phyloP scores from a whole-genome alignment of 2,113 vertebrate species.

The Nyctereutes procyonoides region DNA sequence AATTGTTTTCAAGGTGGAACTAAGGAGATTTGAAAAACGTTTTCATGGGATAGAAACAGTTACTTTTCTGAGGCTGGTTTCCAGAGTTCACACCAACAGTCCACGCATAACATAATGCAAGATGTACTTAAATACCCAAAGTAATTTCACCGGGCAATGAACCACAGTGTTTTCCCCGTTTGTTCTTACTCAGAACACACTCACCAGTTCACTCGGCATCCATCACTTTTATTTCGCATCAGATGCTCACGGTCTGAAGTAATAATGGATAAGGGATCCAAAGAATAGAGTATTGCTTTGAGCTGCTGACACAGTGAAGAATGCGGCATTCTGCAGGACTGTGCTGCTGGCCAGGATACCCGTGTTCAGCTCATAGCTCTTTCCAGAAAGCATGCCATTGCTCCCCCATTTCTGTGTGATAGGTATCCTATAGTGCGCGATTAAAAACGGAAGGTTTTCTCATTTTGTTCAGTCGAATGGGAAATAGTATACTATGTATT shows the following conservation, averaged over 20 bases:
- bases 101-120: conserved; percentile 81
- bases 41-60: conserved; percentile 66
- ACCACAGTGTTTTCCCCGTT: conserved; percentile 80
- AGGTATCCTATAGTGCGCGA: conserved; percentile 34
- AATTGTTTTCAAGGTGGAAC: background rate
- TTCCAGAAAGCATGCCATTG: conserved; percentile 66
- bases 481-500: background rate
- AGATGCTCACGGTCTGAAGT: conserved; percentile 84
- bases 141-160: conserved; percentile 86
- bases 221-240: conserved; percentile 87
- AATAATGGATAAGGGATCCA: conserved; percentile 78
- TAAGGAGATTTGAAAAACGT: conserved; percentile 48
- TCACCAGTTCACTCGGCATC: conserved; percentile 82
- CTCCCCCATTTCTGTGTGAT: conserved; percentile 44
- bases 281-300: conserved; percentile 76
- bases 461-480: conserved; percentile 35
- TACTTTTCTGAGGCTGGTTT: conserved; percentile 80
- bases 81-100: conserved; percentile 79
- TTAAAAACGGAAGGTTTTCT: conserved; percentile 60
- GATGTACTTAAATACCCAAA: conserved; percentile 84
- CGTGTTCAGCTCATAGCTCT: conserved; percentile 16
- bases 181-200: conserved; percentile 72
- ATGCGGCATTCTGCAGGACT: conserved; percentile 60
- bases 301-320: conserved; percentile 79
- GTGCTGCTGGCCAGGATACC: conserved; percentile 77